Percentiles rank a stretch among this genome's conserved stretches.
phyloP scores from a whole-genome alignment of 2,797 vertebrate species.

The Sebastes hubbsi region DNA sequence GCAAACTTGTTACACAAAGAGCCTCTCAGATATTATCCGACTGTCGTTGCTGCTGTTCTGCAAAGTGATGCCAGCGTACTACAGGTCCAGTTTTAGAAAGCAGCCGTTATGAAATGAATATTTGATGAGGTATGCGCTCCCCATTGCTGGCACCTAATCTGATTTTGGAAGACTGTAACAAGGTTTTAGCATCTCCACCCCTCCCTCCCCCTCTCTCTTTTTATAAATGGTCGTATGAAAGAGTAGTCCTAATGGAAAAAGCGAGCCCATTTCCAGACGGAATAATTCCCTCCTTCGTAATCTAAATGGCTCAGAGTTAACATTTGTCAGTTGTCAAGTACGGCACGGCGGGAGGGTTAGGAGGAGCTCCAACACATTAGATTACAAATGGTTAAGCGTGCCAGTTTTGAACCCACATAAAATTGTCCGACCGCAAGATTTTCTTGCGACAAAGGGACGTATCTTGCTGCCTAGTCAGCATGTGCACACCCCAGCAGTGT shows the following conservation, averaged over 20 bases:
- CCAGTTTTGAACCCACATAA: constrained; percentile 56
- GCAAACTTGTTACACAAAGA: constrained; percentile 41
- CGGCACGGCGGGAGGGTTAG: constrained; percentile 38
- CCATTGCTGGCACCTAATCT: constrained; percentile 82
- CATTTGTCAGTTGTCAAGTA: constrained; percentile 84
- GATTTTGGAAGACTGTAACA: constrained; percentile 85
- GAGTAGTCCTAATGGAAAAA: constrained; percentile 83
- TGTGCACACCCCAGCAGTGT: constrained; percentile 43
- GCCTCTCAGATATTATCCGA: constrained; percentile 14
- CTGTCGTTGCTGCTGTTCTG: constrained; percentile 9
- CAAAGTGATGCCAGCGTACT: constrained; percentile 49
- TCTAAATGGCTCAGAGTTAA: constrained; percentile 83
- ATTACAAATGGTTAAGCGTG: constrained; percentile 65
- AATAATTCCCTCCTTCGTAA: constrained; percentile 82
- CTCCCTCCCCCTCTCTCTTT: constrained; percentile 21
- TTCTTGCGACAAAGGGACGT: constrained; percentile 38
- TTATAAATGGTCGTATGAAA: constrained; percentile 82
- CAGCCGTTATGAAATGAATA: constrained; percentile 85
- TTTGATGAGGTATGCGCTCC: constrained; percentile 85
- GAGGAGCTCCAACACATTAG: constrained; percentile 58
- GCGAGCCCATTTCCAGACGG: constrained; percentile 79
- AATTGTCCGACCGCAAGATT: constrained; percentile 54
- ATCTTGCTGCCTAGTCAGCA: constrained; percentile 69
- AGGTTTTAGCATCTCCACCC: constrained; percentile 80
- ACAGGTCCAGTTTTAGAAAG: constrained; percentile 74